phyloP scores from a whole-genome alignment of 2,113 vertebrate species.

The Raphicerus campestris region DNA sequence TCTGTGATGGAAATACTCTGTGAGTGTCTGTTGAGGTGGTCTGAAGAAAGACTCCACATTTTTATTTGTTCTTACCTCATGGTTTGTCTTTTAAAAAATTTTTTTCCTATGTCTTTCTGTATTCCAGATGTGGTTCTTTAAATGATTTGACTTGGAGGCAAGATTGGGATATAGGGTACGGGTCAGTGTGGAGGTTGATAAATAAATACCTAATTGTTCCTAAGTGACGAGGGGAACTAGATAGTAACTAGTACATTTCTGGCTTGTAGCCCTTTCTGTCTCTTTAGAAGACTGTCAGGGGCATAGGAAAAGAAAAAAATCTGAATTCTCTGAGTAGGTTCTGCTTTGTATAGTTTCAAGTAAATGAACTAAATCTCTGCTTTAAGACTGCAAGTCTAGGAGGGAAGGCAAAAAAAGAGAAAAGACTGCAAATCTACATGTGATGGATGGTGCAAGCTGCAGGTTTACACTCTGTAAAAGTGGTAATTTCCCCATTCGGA shows the following conservation, averaged over 20 bases:
- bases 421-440: neutral
- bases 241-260: neutral
- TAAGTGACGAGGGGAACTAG: neutral
- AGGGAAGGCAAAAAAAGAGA: neutral
- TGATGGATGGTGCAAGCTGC: neutral
- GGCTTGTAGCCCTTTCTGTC: neutral
- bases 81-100: neutral
- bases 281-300: conserved; percentile 3
- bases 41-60: neutral
- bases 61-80: neutral
- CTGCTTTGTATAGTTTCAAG: neutral
- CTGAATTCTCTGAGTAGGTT: conserved; percentile 16
- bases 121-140: neutral
- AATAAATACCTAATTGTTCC: neutral
- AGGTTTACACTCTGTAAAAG: conserved; percentile 20
- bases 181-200: neutral
- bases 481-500: conserved; percentile 30
- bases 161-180: neutral
- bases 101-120: neutral
- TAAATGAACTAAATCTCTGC: conserved; percentile 5
- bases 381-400: neutral
- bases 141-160: neutral
- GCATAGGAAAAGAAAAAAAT: neutral
- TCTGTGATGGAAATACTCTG: neutral
- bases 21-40: neutral